Conservation (phyloP, 2,113 vertebrate species). For the Gambusia affinis region DNA sequence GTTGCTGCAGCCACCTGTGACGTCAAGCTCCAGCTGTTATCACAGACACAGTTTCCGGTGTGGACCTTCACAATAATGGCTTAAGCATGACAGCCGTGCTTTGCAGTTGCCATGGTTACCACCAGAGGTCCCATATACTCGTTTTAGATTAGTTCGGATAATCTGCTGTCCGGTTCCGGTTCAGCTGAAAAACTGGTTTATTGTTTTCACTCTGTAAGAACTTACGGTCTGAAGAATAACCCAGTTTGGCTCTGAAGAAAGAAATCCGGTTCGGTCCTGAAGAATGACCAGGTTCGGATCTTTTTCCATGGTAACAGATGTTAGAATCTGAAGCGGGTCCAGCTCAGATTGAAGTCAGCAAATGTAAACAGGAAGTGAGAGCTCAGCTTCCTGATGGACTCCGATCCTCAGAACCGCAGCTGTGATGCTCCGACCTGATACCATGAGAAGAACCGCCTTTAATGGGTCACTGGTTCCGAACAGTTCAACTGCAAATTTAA, state of each 20-base stretch:
- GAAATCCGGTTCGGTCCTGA: no score
- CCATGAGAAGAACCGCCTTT: no score
- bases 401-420: background rate
- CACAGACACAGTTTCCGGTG: constrained; percentile 18
- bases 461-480: no score
- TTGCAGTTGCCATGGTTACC: background rate
- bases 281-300: no score
- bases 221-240: no score
- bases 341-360: background rate
- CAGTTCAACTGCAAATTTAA: no score
- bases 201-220: no score
- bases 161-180: background rate
- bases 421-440: no score
- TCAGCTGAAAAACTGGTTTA: background rate
- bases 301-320: no score
- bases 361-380: background rate
- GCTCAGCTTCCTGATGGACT: background rate
- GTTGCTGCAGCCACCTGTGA: constrained; percentile 19
- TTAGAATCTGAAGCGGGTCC: no score
- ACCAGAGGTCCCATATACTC: background rate
- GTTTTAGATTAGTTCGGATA: background rate
- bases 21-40: constrained; percentile 6
- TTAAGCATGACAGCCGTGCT: background rate
- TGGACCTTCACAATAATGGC: constrained; percentile 42
- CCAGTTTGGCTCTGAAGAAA: no score